Conservation (phyloP, 2,113 vertebrate species). For the Mixornis gularis region DNA sequence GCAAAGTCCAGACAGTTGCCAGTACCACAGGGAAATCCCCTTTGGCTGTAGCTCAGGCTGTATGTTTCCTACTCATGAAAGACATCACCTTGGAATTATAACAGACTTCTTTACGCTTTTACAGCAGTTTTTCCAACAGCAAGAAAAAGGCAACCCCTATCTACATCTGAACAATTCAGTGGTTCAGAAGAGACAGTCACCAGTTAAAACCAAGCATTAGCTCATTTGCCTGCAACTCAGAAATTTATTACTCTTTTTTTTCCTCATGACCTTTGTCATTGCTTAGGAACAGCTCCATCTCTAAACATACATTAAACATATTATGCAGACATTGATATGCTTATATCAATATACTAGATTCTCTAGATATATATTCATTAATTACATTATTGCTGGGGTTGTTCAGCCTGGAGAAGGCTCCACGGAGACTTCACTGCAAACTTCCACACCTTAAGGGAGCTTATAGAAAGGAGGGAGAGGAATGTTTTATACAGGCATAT, state of each 20-base stretch:
- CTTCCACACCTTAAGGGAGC: no score
- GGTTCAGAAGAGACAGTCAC: background rate
- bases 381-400: background rate
- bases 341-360: background rate
- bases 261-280: rapidly evolving
- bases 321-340: background rate
- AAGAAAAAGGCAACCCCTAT: background rate
- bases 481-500: rapidly evolving
- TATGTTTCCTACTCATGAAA: background rate
- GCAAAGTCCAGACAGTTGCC: background rate
- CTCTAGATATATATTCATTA: background rate
- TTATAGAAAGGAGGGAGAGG: background rate
- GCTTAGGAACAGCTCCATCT: background rate
- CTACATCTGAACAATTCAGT: background rate
- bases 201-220: background rate
- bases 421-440: background rate
- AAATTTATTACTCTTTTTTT: background rate
- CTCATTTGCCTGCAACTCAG: background rate
- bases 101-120: background rate
- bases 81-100: background rate
- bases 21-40: background rate
- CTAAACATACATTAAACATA: background rate
- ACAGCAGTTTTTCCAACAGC: background rate
- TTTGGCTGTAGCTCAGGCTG: background rate
- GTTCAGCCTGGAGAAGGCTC: background rate